Evolutionary conservation across 2,113 vertebrate species (phyloP).

Genomic region (Notiomystis cincta): DNA sequence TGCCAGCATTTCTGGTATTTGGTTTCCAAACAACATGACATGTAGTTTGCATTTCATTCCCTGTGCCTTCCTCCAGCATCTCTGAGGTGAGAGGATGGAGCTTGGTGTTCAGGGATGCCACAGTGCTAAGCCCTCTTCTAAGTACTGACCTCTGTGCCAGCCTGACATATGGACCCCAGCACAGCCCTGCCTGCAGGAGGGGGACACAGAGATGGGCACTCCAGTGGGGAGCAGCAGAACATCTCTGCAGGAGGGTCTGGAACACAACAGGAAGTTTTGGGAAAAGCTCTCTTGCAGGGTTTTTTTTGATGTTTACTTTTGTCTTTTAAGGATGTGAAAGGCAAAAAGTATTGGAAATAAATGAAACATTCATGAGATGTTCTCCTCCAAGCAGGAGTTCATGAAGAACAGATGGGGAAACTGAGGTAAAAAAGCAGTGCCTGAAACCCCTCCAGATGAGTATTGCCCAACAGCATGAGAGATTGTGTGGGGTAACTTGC

Average conservation of each 20-base stretch:
- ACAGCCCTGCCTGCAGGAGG: not conserved
- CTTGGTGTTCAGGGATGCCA: not conserved
- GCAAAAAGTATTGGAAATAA: not conserved
- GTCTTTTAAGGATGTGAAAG: not conserved
- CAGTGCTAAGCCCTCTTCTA: not conserved
- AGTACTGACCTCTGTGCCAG: not conserved
- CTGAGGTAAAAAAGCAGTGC: not conserved
- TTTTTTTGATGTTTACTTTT: not conserved
- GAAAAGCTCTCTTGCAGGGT: not conserved
- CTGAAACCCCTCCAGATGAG: not conserved
- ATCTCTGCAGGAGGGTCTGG: not conserved
- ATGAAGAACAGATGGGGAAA: not conserved
- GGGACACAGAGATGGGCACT: not conserved
- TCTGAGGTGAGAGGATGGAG: not conserved
- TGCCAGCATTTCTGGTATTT: not conserved
- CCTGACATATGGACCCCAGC: fast-evolving
- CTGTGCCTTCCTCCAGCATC: not conserved
- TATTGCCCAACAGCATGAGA: not conserved
- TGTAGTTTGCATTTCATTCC: not conserved
- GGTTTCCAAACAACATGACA: not conserved
- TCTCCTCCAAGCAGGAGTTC: not conserved
- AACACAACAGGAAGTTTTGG: not conserved
- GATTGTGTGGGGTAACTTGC: not conserved
- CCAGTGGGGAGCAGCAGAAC: not conserved
- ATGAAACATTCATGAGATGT: not conserved